phyloP scores from a whole-genome alignment of 2,113 vertebrate genomes.

The Plestiodon gilberti region DNA sequence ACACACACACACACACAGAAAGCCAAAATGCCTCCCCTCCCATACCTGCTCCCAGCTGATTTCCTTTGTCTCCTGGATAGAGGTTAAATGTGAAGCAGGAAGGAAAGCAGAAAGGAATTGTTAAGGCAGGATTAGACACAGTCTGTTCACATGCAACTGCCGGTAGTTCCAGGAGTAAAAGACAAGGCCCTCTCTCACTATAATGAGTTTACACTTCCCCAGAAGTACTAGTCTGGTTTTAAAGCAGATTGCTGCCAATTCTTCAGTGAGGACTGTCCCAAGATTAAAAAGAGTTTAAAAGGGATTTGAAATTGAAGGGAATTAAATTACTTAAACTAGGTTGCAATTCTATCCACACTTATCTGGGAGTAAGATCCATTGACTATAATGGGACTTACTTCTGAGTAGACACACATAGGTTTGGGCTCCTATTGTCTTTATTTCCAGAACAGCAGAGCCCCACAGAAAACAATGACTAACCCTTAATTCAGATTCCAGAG shows the following conservation, averaged over 20 bases:
- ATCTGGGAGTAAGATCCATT: too few relatives aligned
- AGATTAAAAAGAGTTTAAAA: too few relatives aligned
- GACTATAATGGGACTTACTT: too few relatives aligned
- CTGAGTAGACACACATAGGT: too few relatives aligned
- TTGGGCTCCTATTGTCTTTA: too few relatives aligned
- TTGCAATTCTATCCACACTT: too few relatives aligned
- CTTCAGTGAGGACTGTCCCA: too few relatives aligned
- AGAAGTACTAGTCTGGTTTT: not conserved
- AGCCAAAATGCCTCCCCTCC: not conserved
- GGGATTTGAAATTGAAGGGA: too few relatives aligned
- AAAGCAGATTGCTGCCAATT: not conserved
- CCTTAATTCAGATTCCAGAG: not conserved
- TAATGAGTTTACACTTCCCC: not conserved
- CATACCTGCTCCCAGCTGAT: conserved; percentile 48
- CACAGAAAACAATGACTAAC: not conserved
- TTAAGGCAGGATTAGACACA: conserved; percentile 17
- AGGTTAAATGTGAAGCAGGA: conserved; percentile 49
- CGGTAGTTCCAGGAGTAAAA: not conserved
- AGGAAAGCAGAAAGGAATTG: conserved; percentile 44
- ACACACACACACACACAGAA: not conserved
- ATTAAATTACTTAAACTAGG: too few relatives aligned
- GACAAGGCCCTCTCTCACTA: not conserved
- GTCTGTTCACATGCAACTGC: not conserved
- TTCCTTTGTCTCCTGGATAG: conserved; percentile 36
- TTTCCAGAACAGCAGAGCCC: not conserved